Evolutionary conservation across 2,113 vertebrate genomes (phyloP).

Genomic region (Mugil cephalus): DNA sequence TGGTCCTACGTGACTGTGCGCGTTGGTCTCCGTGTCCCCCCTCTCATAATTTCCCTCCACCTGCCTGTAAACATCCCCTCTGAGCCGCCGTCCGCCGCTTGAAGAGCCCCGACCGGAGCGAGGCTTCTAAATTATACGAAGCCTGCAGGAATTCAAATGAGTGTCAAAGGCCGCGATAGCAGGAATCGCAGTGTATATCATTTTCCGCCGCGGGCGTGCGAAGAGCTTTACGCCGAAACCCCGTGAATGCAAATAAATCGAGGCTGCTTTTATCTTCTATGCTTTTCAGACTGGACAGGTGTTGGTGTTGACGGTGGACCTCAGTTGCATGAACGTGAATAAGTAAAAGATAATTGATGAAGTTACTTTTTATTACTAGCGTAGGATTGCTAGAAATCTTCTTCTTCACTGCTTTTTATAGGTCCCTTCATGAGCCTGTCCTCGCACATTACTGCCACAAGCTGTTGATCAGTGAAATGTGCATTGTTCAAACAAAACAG

Average conservation of each 20-base stretch:
- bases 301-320: no score
- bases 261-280: neutral
- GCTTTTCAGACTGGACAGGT: neutral
- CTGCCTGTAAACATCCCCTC: slow-evolving; percentile 15
- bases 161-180: slow-evolving; percentile 44
- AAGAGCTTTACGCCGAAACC: neutral
- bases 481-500: no score
- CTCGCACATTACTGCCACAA: no score
- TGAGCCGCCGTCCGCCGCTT: neutral
- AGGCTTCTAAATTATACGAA: neutral
- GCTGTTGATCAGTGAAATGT: no score
- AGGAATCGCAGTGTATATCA: neutral
- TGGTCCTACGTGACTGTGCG: slow-evolving; percentile 4
- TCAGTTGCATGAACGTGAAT: no score
- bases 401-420: no score
- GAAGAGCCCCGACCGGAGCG: slow-evolving; percentile 13
- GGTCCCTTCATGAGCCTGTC: no score
- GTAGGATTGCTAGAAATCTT: no score
- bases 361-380: no score
- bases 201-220: neutral
- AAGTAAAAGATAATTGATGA: no score
- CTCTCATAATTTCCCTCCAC: slow-evolving; percentile 24
- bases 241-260: neutral
- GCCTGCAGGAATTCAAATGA: slow-evolving; percentile 50
- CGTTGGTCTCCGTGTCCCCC: neutral